Base-by-base conservation (phyloP, 2,797 vertebrate genomes). In the Manis javanica region DNA sequence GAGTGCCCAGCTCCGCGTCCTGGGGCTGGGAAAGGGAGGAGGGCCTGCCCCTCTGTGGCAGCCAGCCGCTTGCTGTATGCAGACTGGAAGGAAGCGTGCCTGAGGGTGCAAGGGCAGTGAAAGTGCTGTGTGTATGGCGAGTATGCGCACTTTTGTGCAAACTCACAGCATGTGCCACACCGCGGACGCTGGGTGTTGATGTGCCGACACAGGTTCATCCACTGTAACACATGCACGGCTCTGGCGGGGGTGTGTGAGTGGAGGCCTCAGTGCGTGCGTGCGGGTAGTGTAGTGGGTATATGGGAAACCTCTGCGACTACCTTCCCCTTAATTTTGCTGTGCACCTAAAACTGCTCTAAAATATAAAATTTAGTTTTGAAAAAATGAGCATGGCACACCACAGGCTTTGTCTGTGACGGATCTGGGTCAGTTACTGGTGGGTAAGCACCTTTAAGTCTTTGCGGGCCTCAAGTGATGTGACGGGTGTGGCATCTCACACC, bases 131-230 rank as follows among this genome's bases (percentile, higher is more conserved):
- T 14, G 53, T 18, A 7, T 4, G 14, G 37, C 78, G 42, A 31
- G 2, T 0, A 3, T 0, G 2, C 5, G 21, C 8, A 3, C 3
- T 0, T 3, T 19, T 13, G 31, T 31, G 24, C 72, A 55, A 4
- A 24, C 16, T 7, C 0, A 1, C 2, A 13, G 71, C 31, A 7
- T 2, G 4, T 16, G 16, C 29, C 19, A 9, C 1, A 12, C 69
- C 4, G 1, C 15, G 59, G 29, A 26, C 57, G 39, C 34, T 16
- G 55, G n/a, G 81, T 8, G 18, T 24, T 6, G 55, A 14, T 1
- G 3, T 7, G 53, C 34, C 64, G 1, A 0, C 13, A 9, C 0
- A 7, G 2, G 42, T 13, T 14, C 39, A 16, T 57, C 11, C 1
- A 0, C 11, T 31, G 2, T 37, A 34, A 39, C 15, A 26, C 13